phyloP scores from a whole-genome alignment of 2,113 vertebrate genomes.

The Donacobius atricapilla region DNA sequence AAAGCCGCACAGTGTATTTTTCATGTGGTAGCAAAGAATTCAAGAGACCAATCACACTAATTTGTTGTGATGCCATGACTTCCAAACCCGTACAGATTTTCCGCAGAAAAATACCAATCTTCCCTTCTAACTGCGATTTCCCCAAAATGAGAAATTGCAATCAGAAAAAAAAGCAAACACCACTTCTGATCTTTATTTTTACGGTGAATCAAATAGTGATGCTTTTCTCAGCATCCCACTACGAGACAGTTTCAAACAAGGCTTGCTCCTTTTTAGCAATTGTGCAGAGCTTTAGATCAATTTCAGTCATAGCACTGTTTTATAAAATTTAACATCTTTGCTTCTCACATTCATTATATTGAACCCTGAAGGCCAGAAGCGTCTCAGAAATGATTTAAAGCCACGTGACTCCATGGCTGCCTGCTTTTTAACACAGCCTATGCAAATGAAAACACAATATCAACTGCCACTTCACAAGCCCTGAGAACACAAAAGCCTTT shows the following conservation, averaged over 20 bases:
- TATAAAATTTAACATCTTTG: slow-evolving; percentile 35
- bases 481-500: background rate
- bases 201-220: background rate
- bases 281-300: background rate
- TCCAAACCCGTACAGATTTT: background rate
- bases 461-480: slow-evolving; percentile 46
- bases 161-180: background rate
- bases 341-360: slow-evolving; percentile 34
- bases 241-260: background rate
- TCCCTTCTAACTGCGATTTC: background rate
- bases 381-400: background rate
- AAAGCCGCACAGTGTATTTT: slow-evolving; percentile 50
- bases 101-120: background rate
- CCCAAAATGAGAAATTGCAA: background rate
- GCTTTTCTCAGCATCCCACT: background rate
- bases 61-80: slow-evolving; percentile 23
- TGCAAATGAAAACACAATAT: slow-evolving; percentile 38
- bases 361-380: slow-evolving; percentile 7
- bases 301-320: slow-evolving; percentile 5
- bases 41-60: background rate
- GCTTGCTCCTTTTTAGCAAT: background rate
- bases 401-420: slow-evolving; percentile 15
- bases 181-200: slow-evolving; percentile 1
- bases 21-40: slow-evolving; percentile 65
- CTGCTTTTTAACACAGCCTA: slow-evolving; percentile 29